A percentile compares a stretch with the other conserved stretches of the same genome.
These are phyloP conservation scores for Calosoma granatense DNA, from an alignment of 1,140 invertebrate genomes.

Conservation along the genomic window DNA sequence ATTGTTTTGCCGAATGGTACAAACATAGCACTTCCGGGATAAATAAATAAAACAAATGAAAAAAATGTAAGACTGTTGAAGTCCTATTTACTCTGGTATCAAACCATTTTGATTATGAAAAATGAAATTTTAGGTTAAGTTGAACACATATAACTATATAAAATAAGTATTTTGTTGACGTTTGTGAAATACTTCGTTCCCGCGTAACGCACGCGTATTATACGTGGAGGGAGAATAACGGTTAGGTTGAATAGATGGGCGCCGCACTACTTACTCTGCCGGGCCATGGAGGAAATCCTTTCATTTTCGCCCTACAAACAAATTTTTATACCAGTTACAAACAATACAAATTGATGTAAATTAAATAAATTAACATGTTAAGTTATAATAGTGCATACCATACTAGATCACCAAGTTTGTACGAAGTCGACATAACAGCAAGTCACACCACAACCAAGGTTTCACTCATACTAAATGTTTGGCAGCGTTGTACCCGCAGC, in stretches of 20 bases:
- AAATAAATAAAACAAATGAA: too few relatives aligned
- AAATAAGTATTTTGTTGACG: neutral
- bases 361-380: conserved; percentile 12
- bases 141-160: too few relatives aligned
- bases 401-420: conserved; percentile 62
- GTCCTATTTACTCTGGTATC: too few relatives aligned
- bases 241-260: conserved; percentile 28
- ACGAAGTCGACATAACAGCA: conserved; percentile 44
- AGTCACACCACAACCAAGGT: conserved; percentile 4
- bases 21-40: too few relatives aligned
- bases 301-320: conserved; percentile 88
- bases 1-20: too few relatives aligned
- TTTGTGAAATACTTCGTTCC: neutral
- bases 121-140: too few relatives aligned
- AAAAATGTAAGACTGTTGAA: too few relatives aligned
- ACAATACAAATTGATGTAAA: conserved; percentile 14
- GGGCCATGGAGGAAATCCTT: conserved; percentile 88
- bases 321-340: conserved; percentile 25
- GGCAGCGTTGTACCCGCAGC: neutral
- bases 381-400: conserved; percentile 47
- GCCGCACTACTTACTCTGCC: conserved; percentile 75
- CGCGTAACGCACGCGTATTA: conserved; percentile 14
- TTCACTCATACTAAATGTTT: neutral
- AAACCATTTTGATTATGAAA: too few relatives aligned
- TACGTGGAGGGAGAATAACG: conserved; percentile 23